Conservation (phyloP, 2,888 invertebrate species). For the Leptinotarsa haldemani region DNA sequence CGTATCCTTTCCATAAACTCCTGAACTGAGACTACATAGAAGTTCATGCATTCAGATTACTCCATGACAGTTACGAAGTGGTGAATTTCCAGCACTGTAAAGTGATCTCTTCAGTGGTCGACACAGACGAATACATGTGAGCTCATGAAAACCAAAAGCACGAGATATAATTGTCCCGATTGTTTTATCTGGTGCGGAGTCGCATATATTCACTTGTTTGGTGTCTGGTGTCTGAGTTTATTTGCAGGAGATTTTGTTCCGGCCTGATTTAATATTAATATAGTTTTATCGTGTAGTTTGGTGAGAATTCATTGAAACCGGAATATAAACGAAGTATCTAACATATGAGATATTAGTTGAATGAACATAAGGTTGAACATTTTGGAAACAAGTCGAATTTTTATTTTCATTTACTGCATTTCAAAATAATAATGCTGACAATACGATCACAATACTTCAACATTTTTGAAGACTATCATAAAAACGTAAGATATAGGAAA, state of each 20-base stretch:
- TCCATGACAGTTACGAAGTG: background rate
- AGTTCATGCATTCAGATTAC: slow-evolving; percentile 1
- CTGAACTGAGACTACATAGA: background rate
- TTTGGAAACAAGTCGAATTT: too few species aligned
- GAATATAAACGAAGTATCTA: background rate
- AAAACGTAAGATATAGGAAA: too few species aligned
- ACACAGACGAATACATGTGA: background rate
- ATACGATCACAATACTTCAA: too few species aligned
- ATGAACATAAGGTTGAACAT: too few species aligned
- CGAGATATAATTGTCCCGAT: background rate
- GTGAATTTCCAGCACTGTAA: background rate
- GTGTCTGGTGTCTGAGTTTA: background rate
- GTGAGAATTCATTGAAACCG: background rate
- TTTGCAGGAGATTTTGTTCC: background rate
- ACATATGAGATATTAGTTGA: too few species aligned
- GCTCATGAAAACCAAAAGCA: background rate
- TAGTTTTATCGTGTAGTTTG: background rate
- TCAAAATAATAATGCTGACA: too few species aligned
- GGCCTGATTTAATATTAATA: background rate
- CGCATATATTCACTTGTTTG: background rate
- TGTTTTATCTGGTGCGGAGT: background rate
- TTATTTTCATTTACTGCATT: too few species aligned
- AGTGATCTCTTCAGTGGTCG: background rate
- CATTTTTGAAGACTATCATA: too few species aligned
- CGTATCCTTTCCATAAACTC: background rate